phyloP scores from a whole-genome alignment of 2,797 vertebrate species.

The Melanotaenia parkinsoni region DNA sequence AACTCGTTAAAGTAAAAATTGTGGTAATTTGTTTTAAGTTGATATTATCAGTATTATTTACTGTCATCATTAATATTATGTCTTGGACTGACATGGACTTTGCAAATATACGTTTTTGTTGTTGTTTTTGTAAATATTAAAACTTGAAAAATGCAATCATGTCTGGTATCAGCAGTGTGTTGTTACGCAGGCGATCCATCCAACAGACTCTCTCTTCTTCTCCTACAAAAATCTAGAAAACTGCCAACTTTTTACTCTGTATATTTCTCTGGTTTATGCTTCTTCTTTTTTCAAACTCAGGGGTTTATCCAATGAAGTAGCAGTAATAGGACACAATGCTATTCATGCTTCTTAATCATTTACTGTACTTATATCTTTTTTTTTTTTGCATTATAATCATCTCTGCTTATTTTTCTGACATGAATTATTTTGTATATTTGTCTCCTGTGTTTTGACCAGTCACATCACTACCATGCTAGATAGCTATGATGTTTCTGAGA shows the following conservation, averaged over 20 bases:
- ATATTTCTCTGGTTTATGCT: constrained; percentile 67
- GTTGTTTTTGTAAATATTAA: constrained; percentile 81
- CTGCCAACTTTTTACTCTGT: constrained; percentile 77
- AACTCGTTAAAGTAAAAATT: constrained; percentile 77
- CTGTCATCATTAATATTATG: constrained; percentile 66
- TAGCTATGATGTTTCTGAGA: constrained; percentile 73
- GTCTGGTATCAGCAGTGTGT: constrained; percentile 61
- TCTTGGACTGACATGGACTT: constrained; percentile 67
- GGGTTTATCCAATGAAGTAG: constrained; percentile 77
- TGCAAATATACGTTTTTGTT: constrained; percentile 61
- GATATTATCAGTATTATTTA: constrained; percentile 70
- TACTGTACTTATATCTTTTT: constrained; percentile 62
- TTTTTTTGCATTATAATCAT: constrained; percentile 62
- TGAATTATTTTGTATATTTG: constrained; percentile 74
- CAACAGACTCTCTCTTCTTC: constrained; percentile 53
- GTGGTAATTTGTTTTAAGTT: constrained; percentile 80
- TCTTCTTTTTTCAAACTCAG: constrained; percentile 78
- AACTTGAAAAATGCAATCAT: constrained; percentile 79
- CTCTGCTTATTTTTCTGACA: constrained; percentile 73
- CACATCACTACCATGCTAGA: constrained; percentile 63
- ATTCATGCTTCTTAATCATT: constrained; percentile 72
- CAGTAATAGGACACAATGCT: constrained; percentile 68
- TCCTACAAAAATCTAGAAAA: constrained; percentile 72
- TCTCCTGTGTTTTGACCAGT: constrained; percentile 69
- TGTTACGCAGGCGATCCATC: constrained; percentile 57